Evolutionary conservation across 2,888 invertebrate genomes (phyloP), one percentile per base, ranked within the genome.

Genomic region (Lucinisca nassula): DNA sequence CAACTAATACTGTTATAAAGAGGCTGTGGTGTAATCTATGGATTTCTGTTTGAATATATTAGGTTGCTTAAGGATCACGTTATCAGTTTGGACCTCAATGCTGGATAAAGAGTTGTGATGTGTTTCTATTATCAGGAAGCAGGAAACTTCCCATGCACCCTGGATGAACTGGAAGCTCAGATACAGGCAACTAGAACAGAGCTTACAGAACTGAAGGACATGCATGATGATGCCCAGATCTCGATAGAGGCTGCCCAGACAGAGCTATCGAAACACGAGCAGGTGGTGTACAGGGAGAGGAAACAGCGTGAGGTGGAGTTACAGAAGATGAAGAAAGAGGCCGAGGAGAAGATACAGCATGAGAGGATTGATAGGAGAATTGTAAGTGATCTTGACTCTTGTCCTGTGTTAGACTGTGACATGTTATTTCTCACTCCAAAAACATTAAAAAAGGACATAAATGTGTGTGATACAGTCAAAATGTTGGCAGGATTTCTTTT

Each of bases 281-380:
- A 95, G 73, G 93, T 95, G 21, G 74, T 74, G 45, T 95, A 95
- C 75, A 89, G 93, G 0, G 96, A 96, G 83, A 93, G 96, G 38
- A 95, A 95, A 87, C 93, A 95, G 91, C 90, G 96, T 51, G 96
- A 96, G 87, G 90, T 95, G 32, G 96, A 96, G 84, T 92, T 96
- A 35, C 94, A 94, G 79, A 94, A 95, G 89, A 95, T 96, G 93
- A 95, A 96, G 91, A 96, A 96, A 86, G 96, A 96, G 80, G 96
- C 96, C 24, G 96, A 96, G 72, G 96, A 96, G 86, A 95, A 95
- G 80, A 93, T 96, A 92, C 95, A 95, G 79, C 95, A 96, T 85
- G 96, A 96, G 85, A 92, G 95, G 74, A 95, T 95, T 75, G 96
- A 96, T 89, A 93, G 95, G 75, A 91, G 95, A 92, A 95, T 95